Percentiles rank a stretch among this genome's conserved stretches.
phyloP scores from a whole-genome alignment of 2,797 vertebrate species.

The Leptatherina wallacei region DNA sequence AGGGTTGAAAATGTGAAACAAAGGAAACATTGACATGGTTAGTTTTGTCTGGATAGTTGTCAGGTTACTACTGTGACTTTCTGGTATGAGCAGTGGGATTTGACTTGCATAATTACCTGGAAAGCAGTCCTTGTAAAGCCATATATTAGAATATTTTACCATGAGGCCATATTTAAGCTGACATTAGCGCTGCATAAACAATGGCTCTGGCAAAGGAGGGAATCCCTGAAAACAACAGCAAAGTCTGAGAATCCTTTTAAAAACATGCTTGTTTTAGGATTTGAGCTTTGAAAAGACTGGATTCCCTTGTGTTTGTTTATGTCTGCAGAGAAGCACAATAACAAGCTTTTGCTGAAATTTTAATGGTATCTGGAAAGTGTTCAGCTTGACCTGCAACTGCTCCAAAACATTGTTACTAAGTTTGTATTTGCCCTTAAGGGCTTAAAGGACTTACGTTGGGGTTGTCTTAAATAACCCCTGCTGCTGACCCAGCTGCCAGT shows the following conservation, averaged over 20 bases:
- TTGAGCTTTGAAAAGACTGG: neutral
- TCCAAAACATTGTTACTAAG: neutral
- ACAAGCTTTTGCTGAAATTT: neutral
- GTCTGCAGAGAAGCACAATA: neutral
- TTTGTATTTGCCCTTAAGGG: neutral
- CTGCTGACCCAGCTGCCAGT: neutral
- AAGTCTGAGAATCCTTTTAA: neutral
- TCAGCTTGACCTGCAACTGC: slow-evolving; percentile 2
- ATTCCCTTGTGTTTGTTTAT: neutral
- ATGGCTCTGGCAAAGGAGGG: neutral
- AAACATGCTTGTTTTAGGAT: neutral
- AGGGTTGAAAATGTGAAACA: neutral
- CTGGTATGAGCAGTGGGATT: accelerated
- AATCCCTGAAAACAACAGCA: neutral
- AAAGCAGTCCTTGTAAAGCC: accelerated
- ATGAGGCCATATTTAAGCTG: neutral
- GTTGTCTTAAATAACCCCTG: neutral
- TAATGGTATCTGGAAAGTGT: neutral
- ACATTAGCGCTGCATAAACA: neutral
- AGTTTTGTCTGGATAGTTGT: slow-evolving; percentile 2
- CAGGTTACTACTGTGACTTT: neutral
- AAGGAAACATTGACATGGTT: slow-evolving; percentile 4
- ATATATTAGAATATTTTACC: slow-evolving; percentile 1
- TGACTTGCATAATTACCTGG: neutral
- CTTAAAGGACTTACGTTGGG: neutral